phyloP scores from a whole-genome alignment of 2,888 invertebrate species.

The Mimas tiliae region DNA sequence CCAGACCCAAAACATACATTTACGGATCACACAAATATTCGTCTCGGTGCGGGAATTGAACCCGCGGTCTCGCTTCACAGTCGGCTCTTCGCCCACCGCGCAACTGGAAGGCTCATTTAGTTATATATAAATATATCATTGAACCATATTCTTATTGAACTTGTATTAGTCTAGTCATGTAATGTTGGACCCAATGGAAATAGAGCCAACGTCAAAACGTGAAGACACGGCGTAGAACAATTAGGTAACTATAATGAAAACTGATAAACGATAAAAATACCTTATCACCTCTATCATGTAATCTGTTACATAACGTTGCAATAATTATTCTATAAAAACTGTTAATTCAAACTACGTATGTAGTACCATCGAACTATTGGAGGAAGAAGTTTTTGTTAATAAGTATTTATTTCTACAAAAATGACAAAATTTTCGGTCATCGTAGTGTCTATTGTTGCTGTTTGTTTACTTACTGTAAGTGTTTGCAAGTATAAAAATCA shows the following conservation, averaged over 20 bases:
- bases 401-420: conserved; percentile 32
- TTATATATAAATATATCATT: too few species aligned
- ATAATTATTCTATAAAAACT: conserved; percentile 40
- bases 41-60: too few species aligned
- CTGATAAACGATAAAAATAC: conserved; percentile 17
- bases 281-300: conserved; percentile 25
- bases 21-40: too few species aligned
- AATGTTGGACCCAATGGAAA: neutral
- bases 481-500: neutral
- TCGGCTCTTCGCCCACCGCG: too few species aligned
- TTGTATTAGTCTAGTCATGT: neutral
- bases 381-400: conserved; percentile 29
- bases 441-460: conserved; percentile 32
- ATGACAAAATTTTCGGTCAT: conserved; percentile 34
- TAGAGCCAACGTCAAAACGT: neutral
- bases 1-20: too few species aligned
- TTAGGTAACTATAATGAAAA: conserved; percentile 27
- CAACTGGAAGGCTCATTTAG: too few species aligned
- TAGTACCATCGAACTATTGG: conserved; percentile 29
- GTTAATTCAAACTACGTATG: conserved; percentile 31
- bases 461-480: conserved; percentile 38
- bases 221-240: neutral
- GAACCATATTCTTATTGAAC: too few species aligned
- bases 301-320: conserved; percentile 36
- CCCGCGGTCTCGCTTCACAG: too few species aligned